Base-by-base conservation (phyloP, 2,888 invertebrate genomes). In the Meteorus cinctellus region DNA sequence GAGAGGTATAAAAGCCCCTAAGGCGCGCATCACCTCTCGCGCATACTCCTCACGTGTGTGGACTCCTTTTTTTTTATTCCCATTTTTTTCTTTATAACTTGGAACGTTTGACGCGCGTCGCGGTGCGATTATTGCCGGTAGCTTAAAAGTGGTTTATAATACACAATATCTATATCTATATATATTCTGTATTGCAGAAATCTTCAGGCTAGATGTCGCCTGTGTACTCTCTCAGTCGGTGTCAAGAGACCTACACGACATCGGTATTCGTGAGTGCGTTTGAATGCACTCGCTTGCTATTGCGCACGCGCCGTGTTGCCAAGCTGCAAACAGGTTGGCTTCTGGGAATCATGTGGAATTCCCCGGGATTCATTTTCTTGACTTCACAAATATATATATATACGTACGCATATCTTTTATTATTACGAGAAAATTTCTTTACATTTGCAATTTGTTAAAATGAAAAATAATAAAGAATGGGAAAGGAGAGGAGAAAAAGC, bases 231-330 rank as follows among this genome's bases (percentile, higher is more conserved):
- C 76, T 60, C 51, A 71, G 79, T 60, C 48, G 59, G 78, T 79
- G 81, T 79, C 75, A 79, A 78, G 81, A 81, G 81, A 81, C 77
- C 75, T 73, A 80, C 80, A 79, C 79, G 81, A 82, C 81, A 81
- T 82, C 77, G 81, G 81, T 74, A 82, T 82, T 81, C 77, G 76
- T 76, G 62, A 74, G 74, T 76, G 75, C 78, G 72, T 79, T 77
- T 75, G 70, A 71, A 76, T 36, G 70, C 60, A 60, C 60, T 60
- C 55, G 55, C 36, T 69, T 55, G 19, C 69, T 24, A 55, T 19
- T 36, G 70, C 70, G 70, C 70, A 70, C 60, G 70, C 70, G 19
- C 70, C 36, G 41, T 70, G 41, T 60, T 70, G 60, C 70, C 70
- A 60, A 60, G 60, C 36, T 70, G 41, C 41, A 60, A 70, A 70